Evolutionary conservation across 2,797 vertebrate genomes (phyloP), one percentile per base, ranked within the genome.

Genomic region (Chromis chromis): DNA sequence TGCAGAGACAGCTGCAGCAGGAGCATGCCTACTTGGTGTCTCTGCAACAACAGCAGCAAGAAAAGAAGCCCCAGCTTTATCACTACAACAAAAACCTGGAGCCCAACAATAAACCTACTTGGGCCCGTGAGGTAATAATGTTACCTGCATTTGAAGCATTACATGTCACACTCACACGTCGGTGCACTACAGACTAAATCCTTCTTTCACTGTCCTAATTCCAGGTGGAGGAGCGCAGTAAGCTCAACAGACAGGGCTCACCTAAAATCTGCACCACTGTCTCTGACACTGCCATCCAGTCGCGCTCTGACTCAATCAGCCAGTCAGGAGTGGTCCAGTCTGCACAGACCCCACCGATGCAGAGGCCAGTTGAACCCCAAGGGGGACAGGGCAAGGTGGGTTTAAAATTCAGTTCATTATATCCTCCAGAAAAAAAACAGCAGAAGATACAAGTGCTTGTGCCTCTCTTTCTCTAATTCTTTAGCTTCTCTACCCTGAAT

Each of bases 1-100:
- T 98, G 68, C 97, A 98, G 94, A 94, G 96, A 72, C 97, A 98
- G 86, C 94, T 97, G 81, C 96, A 97, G 94, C 97, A 98, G 93
- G 96, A 98, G 68, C 96, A 97, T 4, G 96, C 96, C 50, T 98
- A 97, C 92, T 95, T 98, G 78, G 96, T 97, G 83, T 97, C 96
- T 52, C 94, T 98, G 77, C 97, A 98, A 76, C 92, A 94, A 6
- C 92, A 94, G 78, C 93, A 94, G 77, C 94, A 95, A 65, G 95
- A 97, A 39, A 96, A 97, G 91, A 96, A 96, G 73, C 96, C 96
- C 0, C 95, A 95, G 87, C 93, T 97, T 14, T 97, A 97, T 70
- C 97, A 97, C 84, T 97, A 97, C 11, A 95, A 95, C 87, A 97
- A 97, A 85, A 95, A 95, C 79, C 79, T 95, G 76, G 95, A 96